A percentile compares a stretch with the other conserved stretches of the same genome.
Evolutionary conservation across 2,797 vertebrate genomes (phyloP).

Genomic region (Phalanger gymnotis): DNA sequence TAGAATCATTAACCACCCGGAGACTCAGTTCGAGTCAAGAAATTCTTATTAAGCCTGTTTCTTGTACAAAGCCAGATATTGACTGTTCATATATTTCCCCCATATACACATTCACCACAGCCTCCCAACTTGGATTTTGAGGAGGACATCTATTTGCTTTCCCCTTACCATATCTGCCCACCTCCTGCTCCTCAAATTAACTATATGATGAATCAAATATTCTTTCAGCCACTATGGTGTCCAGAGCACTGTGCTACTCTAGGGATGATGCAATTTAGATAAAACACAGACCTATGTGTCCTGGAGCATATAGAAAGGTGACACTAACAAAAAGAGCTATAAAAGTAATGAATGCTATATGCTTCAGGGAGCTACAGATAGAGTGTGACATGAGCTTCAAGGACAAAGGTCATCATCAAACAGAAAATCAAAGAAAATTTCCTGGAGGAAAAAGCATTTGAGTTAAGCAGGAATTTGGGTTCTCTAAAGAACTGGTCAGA

Average conservation of each 20-base stretch:
- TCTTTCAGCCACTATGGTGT: background rate
- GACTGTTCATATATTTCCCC: background rate
- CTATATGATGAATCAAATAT: background rate
- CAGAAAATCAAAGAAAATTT: background rate
- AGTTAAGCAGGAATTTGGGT: background rate
- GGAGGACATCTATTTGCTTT: background rate
- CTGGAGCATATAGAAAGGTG: background rate
- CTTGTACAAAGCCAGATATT: background rate
- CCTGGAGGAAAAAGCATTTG: constrained; percentile 21
- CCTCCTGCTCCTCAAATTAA: background rate
- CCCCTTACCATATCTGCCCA: background rate
- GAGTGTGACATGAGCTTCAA: background rate
- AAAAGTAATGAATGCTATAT: background rate
- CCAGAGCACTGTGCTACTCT: background rate
- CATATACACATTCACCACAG: background rate
- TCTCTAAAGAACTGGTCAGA: constrained; percentile 5
- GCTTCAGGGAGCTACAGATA: background rate
- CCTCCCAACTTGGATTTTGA: background rate
- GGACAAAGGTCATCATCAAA: background rate
- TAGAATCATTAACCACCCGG: background rate
- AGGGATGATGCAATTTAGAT: background rate
- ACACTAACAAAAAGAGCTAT: background rate
- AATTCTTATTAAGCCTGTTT: background rate
- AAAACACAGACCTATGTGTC: background rate
- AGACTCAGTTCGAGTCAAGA: background rate